These are phyloP conservation scores for Caranx ignobilis DNA, from an alignment of 2,113 vertebrate species.

Conservation along the genomic window DNA sequence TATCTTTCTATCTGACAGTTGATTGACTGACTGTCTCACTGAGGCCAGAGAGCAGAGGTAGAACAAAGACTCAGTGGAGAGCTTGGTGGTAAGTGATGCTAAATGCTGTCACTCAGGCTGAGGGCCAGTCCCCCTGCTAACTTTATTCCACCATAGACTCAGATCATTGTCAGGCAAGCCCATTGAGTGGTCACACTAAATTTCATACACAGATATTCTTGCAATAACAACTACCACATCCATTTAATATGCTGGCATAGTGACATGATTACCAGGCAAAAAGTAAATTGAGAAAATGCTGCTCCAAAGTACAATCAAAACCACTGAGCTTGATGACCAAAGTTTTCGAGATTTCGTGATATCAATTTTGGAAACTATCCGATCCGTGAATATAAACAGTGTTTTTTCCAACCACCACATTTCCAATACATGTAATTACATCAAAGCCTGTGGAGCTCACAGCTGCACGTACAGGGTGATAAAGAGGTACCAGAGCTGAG, in stretches of 20 bases:
- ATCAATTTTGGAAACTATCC: slow-evolving; percentile 10
- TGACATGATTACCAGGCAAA: slow-evolving; percentile 7
- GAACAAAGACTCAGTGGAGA: not conserved
- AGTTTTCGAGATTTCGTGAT: slow-evolving; percentile 32
- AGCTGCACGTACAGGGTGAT: not conserved
- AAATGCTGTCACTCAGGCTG: slow-evolving; percentile 1
- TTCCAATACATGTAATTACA: slow-evolving; percentile 1
- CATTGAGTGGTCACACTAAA: not conserved
- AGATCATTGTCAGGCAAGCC: not conserved
- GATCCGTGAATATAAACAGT: slow-evolving; percentile 15
- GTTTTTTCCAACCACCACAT: slow-evolving; percentile 15
- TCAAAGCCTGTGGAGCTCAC: slow-evolving; percentile 4
- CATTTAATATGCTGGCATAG: slow-evolving; percentile 5
- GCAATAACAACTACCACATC: not conserved
- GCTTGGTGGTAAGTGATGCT: slow-evolving; percentile 7
- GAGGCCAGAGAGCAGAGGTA: not conserved
- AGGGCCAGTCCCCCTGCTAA: not conserved
- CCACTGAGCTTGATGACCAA: slow-evolving; percentile 7
- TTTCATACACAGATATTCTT: slow-evolving; percentile 19
- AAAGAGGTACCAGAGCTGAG: not conserved
- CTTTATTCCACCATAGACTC: not conserved
- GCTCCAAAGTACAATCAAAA: slow-evolving; percentile 19
- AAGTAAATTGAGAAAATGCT: slow-evolving; percentile 7
- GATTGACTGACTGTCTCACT: not conserved
- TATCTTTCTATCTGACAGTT: not conserved